phyloP scores from a whole-genome alignment of 2,113 vertebrate species.

The Lethenteron reissneri region DNA sequence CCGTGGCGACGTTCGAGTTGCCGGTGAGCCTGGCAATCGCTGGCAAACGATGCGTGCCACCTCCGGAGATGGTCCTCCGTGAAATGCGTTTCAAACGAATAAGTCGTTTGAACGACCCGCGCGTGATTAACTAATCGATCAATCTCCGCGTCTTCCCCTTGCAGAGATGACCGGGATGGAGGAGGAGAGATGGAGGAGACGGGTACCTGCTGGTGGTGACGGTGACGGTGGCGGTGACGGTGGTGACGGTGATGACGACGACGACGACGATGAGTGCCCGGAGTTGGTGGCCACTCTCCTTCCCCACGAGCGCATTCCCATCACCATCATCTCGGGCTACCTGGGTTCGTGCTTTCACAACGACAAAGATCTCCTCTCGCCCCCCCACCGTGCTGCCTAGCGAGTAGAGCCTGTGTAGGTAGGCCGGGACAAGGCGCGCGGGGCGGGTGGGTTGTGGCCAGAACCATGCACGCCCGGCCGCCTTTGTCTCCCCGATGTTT shows the following conservation, averaged over 20 bases:
- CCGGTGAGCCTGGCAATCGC: too few relatives aligned
- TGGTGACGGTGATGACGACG: conserved; percentile 23
- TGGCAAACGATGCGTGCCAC: too few relatives aligned
- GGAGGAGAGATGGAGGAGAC: too few relatives aligned
- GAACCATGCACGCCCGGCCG: not conserved
- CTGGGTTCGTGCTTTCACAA: conserved; percentile 32
- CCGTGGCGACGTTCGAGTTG: too few relatives aligned
- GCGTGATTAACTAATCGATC: too few relatives aligned
- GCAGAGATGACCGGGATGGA: too few relatives aligned
- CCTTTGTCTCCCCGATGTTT: not conserved
- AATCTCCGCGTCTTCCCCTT: too few relatives aligned
- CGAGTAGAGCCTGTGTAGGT: not conserved
- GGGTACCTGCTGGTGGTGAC: too few relatives aligned
- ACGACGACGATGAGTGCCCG: conserved; percentile 48
- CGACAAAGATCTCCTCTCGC: not conserved
- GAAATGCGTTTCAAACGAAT: too few relatives aligned
- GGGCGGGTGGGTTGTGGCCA: not conserved
- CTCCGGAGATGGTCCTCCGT: too few relatives aligned
- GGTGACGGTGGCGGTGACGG: not conserved
- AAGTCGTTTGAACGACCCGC: too few relatives aligned
- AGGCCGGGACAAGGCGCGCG: not conserved
- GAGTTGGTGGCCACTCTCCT: conserved; percentile 54
- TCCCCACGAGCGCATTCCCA: conserved; percentile 42
- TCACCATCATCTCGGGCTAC: conserved; percentile 86
- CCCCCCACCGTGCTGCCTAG: conserved; percentile 6